Base-by-base conservation (phyloP, 2,113 vertebrate genomes). In the Protobothrops mucrosquamatus region DNA sequence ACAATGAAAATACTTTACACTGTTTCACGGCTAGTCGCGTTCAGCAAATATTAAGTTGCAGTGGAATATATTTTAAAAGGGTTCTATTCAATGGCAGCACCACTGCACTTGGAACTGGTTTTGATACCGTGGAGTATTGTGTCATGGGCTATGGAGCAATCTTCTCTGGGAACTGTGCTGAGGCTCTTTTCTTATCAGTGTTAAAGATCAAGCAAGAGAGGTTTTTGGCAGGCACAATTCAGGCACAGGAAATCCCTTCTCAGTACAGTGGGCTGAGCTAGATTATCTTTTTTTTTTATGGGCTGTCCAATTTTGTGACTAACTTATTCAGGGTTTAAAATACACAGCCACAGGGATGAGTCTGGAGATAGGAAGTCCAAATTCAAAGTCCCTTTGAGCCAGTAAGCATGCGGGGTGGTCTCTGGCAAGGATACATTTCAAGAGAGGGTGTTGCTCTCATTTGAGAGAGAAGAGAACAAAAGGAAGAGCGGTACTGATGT, bases 211-310 rank as follows among this genome's bases (percentile, higher is more conserved):
- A 51, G 91, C 91, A 29, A 29, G 46, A 92, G 11, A 52, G 18
- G 12, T 20, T 92, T 74, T 88, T 74, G 23, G 87, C 48, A 55
- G 51, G 43, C 86, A 74, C 26, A 43, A 3, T 55, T 92, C 1
- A 92, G 91, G 48, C 57, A 59, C 85, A 88, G 91, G 86, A 92
- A 92, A 54, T 64, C 91, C 57, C n/a, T 92, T 48, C 48, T 92
- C 91, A 24, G n/a, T 43, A 34, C 59, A 55, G 51, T 81, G 59
- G 91, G 91, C 48, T 74, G 34, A 51, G 86, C 91, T 74, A 74
- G 87, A 88, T 88, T 74, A 88, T 88, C 91, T 22, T 88, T 74
- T 22, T 88, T 74, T 23, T 55, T n/a, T 29, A 92, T 29, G 15
- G 59, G 88, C 34, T 23, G 54, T 88, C 24, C 59, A 92, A 74